phyloP scores from a whole-genome alignment of 2,888 invertebrate species.

The Lasioglossum pauxillum region DNA sequence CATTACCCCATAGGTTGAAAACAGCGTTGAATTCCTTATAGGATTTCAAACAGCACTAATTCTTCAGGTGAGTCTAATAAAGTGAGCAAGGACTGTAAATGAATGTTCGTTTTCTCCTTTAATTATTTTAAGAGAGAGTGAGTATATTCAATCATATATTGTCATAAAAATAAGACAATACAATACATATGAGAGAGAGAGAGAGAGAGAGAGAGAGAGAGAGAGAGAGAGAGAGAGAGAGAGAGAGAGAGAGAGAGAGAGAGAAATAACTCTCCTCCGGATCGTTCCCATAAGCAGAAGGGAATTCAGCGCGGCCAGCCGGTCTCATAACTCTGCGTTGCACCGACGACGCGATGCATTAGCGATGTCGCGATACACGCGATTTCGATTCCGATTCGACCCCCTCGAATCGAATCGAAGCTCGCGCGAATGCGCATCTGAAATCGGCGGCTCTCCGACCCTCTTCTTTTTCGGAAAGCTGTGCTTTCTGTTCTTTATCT shows the following conservation, averaged over 20 bases:
- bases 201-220: neutral
- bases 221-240: neutral
- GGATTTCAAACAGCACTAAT: too few relatives aligned
- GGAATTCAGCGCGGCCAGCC: constrained; percentile 45
- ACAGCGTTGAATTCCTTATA: too few relatives aligned
- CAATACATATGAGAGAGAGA: too few relatives aligned
- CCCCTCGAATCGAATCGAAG: neutral
- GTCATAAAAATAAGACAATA: too few relatives aligned
- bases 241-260: too few relatives aligned
- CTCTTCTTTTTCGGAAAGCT: constrained; percentile 49
- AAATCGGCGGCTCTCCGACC: constrained; percentile 32
- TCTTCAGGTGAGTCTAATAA: too few relatives aligned
- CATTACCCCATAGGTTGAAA: too few relatives aligned
- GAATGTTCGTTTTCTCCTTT: neutral
- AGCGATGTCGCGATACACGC: constrained; percentile 65
- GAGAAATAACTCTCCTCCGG: neutral
- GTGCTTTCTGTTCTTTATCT: constrained; percentile 59
- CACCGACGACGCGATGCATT: constrained; percentile 71
- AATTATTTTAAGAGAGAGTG: neutral
- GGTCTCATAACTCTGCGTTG: constrained; percentile 62
- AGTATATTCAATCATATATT: too few relatives aligned
- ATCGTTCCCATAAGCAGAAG: constrained; percentile 44
- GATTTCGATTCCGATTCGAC: neutral
- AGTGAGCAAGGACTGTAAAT: too few relatives aligned
- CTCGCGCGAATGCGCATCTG: constrained; percentile 6